Base-by-base conservation (phyloP, 2,797 vertebrate genomes). In the Acrossocheilus fasciatus region DNA sequence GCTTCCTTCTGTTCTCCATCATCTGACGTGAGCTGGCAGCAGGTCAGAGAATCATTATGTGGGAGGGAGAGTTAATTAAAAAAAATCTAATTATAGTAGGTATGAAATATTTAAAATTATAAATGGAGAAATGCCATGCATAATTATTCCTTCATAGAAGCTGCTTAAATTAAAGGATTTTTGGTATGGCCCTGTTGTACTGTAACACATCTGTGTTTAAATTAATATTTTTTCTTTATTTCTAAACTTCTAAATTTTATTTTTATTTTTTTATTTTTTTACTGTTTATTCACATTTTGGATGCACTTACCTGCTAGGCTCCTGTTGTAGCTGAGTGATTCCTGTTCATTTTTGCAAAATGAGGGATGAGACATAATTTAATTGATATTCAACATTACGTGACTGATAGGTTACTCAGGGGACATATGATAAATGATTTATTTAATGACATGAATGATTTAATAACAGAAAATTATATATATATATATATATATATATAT, bases 11-110 rank as follows among this genome's bases (percentile, higher is more conserved):
- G 84, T 6, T 86, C 57, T 81, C 23, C 43, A 54, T 86, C 84
- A 81, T 52, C 78, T 86, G 77, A 81, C 43, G 5, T 81, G 82
- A 76, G 72, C 43, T 84, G 82, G 72, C 72, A 84, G n/a, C 39
- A 8, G 66, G 39, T 62, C 39, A 39, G 26, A 77, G 83, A 84
- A 41, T 66, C 59, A 68, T 82, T 41, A 57, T 72, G 47, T 54
- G 34, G 66, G 34, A 43, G 26, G 76, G 23, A 12, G 57, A 30
- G n/a, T 73, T 57, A 10, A 30, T 72, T 26, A 70, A 23, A 14
- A 36, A 4, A 57, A 26, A 26, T 41, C 34, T 26, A 36, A 52
- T 26, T 70, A 81, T 70, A 41, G 36, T 41, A 26, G 34, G 36
- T 17, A 4, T 59, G 41, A 78, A 41, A 78, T 59, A 59, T 41